Evolutionary conservation across 2,797 vertebrate genomes (phyloP).

Genomic region (Cossypha heuglini): DNA sequence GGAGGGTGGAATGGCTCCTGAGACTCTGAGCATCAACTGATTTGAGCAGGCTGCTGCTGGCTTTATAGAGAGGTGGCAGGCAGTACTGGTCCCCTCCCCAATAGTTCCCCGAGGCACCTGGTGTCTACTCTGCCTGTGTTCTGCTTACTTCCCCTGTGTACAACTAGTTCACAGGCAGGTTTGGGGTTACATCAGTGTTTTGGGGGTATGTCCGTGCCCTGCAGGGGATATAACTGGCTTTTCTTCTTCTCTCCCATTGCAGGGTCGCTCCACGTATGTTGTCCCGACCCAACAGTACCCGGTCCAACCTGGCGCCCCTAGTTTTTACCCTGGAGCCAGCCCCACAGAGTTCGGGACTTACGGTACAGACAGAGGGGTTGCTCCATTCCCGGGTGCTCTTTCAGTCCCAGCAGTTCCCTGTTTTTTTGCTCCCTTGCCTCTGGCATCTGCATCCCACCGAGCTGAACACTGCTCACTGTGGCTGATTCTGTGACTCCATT

Average conservation of each 20-base stretch:
- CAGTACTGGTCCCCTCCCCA: neutral
- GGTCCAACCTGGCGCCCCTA: conserved; percentile 86
- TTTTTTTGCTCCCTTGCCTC: neutral
- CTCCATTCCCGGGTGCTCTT: neutral
- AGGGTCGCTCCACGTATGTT: conserved; percentile 90
- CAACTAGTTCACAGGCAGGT: neutral
- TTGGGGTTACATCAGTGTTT: neutral
- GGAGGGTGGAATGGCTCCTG: neutral
- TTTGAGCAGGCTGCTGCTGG: neutral
- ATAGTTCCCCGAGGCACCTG: rapidly evolving
- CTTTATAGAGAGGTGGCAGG: neutral
- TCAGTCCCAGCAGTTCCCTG: rapidly evolving
- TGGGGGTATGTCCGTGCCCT: rapidly evolving
- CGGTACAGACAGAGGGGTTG: conserved; percentile 76
- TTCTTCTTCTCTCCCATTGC: neutral
- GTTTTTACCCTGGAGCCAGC: conserved; percentile 92
- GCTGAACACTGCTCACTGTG: neutral
- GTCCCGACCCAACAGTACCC: conserved; percentile 92
- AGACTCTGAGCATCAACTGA: neutral
- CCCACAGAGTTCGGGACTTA: conserved; percentile 92
- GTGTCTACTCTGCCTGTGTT: neutral
- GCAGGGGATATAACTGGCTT: neutral
- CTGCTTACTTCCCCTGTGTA: neutral
- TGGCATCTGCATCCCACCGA: rapidly evolving
- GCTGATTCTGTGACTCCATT: neutral